Base-by-base conservation (phyloP, 2,113 vertebrate species). In the Galeopterus variegatus region DNA sequence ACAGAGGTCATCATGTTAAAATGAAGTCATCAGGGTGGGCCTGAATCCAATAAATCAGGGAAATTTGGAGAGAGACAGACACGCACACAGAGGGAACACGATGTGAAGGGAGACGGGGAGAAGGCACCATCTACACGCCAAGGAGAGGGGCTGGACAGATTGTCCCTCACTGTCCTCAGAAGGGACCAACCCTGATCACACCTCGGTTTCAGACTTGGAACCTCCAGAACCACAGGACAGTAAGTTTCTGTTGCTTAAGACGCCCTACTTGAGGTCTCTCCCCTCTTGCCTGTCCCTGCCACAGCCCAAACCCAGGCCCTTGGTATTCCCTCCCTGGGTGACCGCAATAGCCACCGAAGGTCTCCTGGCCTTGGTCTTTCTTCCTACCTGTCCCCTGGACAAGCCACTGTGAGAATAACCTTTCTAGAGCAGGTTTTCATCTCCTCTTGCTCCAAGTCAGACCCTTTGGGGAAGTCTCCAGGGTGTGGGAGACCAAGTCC, bases 31-130 rank as follows among this genome's bases (percentile, higher is more conserved):
- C 12, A 75, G 36, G 1, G 56, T n/a, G 28, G n/a, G 56, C 36
- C n/a, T 56, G 23, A 65, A 23, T 3, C 50, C 48, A 31, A 5
- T 14, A 4, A 50, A 54, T 56, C 9, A 3, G 9, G 36, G 48
- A 70, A 5, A 14, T 8, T 2, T 19, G 14, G 45, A 58, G 26
- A 24, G 36, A 69, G 36, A 26, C 26, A 62, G 54, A 48, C 26
- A 17, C 0, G 41, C 41, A 0, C 31, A 50, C 1, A 28, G 31
- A 50, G 13, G 36, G 17, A 67, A 75, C n/a, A 54, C 0, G 14
- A 41, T 0, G 1, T 9, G 41, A 65, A 36, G 60, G 31, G 15
- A 50, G 18, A 1, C 2, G 56, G 56, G 26, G 65, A 26, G 12
- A 36, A 79, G 50, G 52, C 0, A 1, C 17, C 19, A 18, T 3